Conservation (phyloP, 2,888 invertebrate species). For the Ametastegia equiseti region DNA sequence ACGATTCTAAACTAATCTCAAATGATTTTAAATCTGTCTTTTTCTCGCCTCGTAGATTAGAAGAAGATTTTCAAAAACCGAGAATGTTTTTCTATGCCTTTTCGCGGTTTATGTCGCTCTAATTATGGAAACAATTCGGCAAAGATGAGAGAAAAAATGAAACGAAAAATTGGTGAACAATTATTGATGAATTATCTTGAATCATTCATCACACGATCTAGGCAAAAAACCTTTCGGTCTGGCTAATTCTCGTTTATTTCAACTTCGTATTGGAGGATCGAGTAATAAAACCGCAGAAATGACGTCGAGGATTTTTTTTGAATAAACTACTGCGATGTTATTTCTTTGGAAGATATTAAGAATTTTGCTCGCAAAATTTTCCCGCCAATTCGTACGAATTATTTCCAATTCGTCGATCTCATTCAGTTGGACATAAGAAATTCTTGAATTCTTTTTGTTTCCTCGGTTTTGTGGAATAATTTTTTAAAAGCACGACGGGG, state of each 20-base stretch:
- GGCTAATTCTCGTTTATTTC: slow-evolving; percentile 5
- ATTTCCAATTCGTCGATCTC: too few species aligned
- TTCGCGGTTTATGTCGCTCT: too few species aligned
- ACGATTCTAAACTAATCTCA: neutral
- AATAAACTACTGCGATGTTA: slow-evolving; percentile 7
- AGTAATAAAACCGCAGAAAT: neutral
- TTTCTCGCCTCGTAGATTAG: neutral
- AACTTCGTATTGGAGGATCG: neutral
- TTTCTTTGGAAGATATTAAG: too few species aligned
- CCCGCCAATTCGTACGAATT: too few species aligned
- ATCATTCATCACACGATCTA: neutral
- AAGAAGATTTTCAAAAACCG: too few species aligned
- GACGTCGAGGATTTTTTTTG: neutral
- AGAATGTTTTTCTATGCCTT: too few species aligned
- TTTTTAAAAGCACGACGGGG: neutral
- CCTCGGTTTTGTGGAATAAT: neutral
- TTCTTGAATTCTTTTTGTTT: neutral
- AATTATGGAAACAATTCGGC: too few species aligned
- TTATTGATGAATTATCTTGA: too few species aligned
- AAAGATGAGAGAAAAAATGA: too few species aligned
- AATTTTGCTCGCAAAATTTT: too few species aligned
- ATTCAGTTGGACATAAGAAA: too few species aligned
- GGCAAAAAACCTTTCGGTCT: neutral
- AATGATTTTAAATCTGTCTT: neutral
- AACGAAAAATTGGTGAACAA: too few species aligned